These are phyloP conservation scores for Callorhinus ursinus DNA, from an alignment of 2,113 vertebrate species.

Conservation along the genomic window DNA sequence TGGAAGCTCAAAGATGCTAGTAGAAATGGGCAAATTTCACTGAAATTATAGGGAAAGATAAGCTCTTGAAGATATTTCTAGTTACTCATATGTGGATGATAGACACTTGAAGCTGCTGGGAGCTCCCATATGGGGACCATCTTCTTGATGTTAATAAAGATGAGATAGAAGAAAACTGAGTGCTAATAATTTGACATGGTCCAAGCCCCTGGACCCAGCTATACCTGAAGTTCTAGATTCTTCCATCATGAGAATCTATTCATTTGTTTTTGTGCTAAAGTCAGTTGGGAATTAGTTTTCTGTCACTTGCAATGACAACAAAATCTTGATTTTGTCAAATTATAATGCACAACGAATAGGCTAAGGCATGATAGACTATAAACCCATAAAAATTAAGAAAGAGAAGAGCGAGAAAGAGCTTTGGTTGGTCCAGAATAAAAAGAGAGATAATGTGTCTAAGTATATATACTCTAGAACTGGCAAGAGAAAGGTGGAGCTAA, in stretches of 20 bases:
- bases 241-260: background rate
- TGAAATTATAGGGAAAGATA: background rate
- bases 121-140: background rate
- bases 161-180: background rate
- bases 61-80: background rate
- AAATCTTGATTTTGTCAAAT: background rate
- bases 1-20: background rate
- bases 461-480: background rate
- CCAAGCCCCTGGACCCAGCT: background rate
- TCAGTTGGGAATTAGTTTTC: slow-evolving; percentile 5
- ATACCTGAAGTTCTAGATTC: background rate
- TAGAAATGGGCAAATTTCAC: background rate
- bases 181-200: background rate
- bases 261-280: background rate
- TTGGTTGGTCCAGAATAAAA: background rate
- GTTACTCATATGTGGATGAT: background rate
- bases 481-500: background rate
- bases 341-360: background rate
- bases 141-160: background rate
- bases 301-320: background rate
- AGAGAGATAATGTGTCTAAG: background rate
- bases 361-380: background rate
- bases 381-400: background rate
- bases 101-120: background rate
- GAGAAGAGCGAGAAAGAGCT: background rate